These are phyloP conservation scores for Drosophila eohydei DNA, from an alignment of 2,888 invertebrate genomes.

Conservation along the genomic window DNA sequence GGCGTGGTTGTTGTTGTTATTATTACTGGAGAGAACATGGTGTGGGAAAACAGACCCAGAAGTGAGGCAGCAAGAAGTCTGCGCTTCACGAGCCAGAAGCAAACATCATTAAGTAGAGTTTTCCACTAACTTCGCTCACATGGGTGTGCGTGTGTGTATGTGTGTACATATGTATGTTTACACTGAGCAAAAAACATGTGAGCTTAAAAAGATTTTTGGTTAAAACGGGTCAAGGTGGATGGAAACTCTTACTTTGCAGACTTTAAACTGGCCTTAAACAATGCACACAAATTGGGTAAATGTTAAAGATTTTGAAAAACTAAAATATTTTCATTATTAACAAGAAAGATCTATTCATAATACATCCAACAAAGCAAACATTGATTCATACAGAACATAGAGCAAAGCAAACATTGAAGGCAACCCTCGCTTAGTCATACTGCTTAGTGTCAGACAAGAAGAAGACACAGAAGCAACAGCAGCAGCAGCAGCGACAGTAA, in stretches of 20 bases:
- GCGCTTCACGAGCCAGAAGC: conserved; percentile 51
- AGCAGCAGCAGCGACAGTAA: conserved; percentile 33
- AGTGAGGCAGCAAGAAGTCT: conserved; percentile 6
- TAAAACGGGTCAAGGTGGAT: not conserved
- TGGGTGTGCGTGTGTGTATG: not conserved
- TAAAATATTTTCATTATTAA: not conserved
- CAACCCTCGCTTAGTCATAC: conserved; percentile 37
- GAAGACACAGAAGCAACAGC: conserved; percentile 31
- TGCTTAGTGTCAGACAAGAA: conserved; percentile 31
- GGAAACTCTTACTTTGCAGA: conserved; percentile 31
- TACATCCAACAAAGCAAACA: not conserved
- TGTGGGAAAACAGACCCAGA: conserved; percentile 6
- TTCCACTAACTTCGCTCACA: conserved; percentile 62
- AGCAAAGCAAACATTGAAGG: not conserved
- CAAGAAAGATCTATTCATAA: not conserved
- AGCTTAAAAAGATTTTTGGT: not conserved
- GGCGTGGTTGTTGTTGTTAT: conserved; percentile 27
- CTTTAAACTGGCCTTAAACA: not conserved
- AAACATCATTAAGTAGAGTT: conserved; percentile 68
- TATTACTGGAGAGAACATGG: conserved; percentile 9
- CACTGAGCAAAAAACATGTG: conserved; percentile 3
- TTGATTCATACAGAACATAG: not conserved
- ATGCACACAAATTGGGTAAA: not conserved
- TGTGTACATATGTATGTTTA: not conserved
- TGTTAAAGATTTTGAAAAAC: not conserved